Conservation (phyloP, 2,113 vertebrate species). For the Manacus vitellinus region DNA sequence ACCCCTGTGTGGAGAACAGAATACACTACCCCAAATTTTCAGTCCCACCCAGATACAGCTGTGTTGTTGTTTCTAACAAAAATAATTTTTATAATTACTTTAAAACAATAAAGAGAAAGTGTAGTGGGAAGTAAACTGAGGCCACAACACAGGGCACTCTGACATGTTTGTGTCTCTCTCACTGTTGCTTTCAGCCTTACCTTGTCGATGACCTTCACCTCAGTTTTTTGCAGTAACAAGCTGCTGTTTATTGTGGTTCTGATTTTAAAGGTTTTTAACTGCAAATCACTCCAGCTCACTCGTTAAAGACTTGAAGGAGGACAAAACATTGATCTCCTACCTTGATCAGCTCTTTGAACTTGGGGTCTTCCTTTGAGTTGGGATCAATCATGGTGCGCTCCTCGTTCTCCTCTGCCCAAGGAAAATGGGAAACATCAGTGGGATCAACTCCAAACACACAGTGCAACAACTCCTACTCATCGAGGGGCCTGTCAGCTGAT, state of each 20-base stretch:
- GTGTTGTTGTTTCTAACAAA: not conserved
- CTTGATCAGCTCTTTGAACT: conserved; percentile 94
- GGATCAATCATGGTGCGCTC: conserved; percentile 94
- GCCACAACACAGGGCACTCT: not conserved
- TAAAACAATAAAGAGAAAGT: not conserved
- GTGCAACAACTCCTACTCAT: not conserved
- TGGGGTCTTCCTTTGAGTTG: conserved; percentile 87
- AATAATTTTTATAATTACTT: not conserved
- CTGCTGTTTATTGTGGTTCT: not conserved
- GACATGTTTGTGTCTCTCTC: not conserved
- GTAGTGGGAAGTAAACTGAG: not conserved
- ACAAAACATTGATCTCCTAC: conserved; percentile 62
- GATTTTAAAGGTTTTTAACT: not conserved
- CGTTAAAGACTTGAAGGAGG: not conserved
- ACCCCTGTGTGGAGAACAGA: accelerated
- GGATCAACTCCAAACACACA: not conserved
- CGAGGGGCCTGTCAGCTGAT: not conserved
- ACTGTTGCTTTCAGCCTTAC: not conserved
- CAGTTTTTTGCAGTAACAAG: not conserved
- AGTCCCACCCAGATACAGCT: not conserved
- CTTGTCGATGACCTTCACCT: not conserved
- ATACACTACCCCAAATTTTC: not conserved
- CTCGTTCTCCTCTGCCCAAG: conserved; percentile 91
- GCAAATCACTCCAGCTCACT: not conserved
- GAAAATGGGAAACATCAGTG: not conserved